Evolutionary conservation across 2,888 invertebrate genomes (phyloP), one percentile per base, ranked within the genome.

Genomic region (Drosophila ezoana): DNA sequence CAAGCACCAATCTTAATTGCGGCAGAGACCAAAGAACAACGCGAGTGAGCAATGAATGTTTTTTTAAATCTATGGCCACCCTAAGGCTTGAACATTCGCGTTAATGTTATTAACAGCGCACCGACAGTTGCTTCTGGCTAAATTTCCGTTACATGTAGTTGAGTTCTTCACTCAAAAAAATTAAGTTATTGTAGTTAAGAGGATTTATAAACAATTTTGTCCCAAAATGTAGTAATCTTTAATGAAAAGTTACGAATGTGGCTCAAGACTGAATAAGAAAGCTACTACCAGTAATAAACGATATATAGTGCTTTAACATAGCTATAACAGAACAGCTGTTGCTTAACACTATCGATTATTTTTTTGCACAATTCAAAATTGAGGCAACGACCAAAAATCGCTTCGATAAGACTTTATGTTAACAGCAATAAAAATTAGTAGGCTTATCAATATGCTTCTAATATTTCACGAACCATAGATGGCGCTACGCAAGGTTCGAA

Each of bases 81-180:
- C 54, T 13, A 40, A 33, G 38, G 33, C n/a, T 9, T 40, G 28
- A 51, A 56, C 66, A 57, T 45, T 56, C 35, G 0, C 18, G 37
- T 9, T 47, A 40, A 66, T 67, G 66, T 67, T 67, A 66, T 51
- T 41, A 45, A 41, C 64, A 62, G 45, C 16, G 20, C 60, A 32
- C 28, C 14, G 14, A 37, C 13, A 35, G 10, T 56, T 43, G 41
- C n/a, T 33, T 9, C 16, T 23, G 6, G 9, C 14, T 11, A 18
- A 57, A 9, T 11, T 35, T 57, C 11, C 16, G 16, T 35, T 57
- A 33, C 53, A 10, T n/a, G 9, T 2, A 13, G 8, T 16, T 41
- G n/a, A 33, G 8, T 23, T 23, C 6, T 13, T 14, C 1, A 11
- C n/a, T 9, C n/a, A 20, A 43, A 18, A 18, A 4, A 37, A 20